Evolutionary conservation across 2,797 vertebrate genomes (phyloP), one percentile per base, ranked within the genome.

Genomic region (Kryptopterus vitreolus): DNA sequence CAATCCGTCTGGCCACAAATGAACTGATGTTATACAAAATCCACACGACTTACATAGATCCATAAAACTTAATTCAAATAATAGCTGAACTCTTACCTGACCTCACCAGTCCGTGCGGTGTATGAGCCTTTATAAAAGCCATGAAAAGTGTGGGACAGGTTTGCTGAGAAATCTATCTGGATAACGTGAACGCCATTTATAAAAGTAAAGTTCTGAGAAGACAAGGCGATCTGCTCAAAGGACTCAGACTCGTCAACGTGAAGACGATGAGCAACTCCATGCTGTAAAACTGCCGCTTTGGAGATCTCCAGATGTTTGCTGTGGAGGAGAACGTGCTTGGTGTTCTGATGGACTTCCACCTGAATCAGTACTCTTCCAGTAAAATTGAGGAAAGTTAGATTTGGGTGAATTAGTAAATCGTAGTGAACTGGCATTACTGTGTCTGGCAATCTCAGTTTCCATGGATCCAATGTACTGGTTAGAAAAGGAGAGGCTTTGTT

Each of bases 121-220:
- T 98, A 97, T 82, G 90, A 95, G 89, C 97, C 93, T 89, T 95
- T 97, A 87, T 98, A 98, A 88, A 98, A 97, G 10, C 96, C 96
- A 0, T 92, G 93, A 81, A 91, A 96, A 83, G 87, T 95, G 69
- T 94, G 90, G 0, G 96, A 98, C 22, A 98, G 88, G 81, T 95
- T 93, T 22, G 94, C 95, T 0, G 89, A 71, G 20, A 96, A 98
- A 35, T 90, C 88, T 69, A 97, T 86, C 78, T 81, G 81, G 15
- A 98, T 74, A 0, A 91, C 91, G 82, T 97, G 96, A 0, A 4
- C 88, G 22, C 89, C 87, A 0, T 92, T 93, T 7, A 77, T 87
- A 4, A 76, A 87, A 63, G 95, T 88, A 0, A 91, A 89, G 0
- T 87, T 50, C 0, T 91, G 89, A 0, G 92, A 79, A 61, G 92